Base-by-base conservation (phyloP, 2,113 vertebrate genomes). In the Oreamnos americanus region DNA sequence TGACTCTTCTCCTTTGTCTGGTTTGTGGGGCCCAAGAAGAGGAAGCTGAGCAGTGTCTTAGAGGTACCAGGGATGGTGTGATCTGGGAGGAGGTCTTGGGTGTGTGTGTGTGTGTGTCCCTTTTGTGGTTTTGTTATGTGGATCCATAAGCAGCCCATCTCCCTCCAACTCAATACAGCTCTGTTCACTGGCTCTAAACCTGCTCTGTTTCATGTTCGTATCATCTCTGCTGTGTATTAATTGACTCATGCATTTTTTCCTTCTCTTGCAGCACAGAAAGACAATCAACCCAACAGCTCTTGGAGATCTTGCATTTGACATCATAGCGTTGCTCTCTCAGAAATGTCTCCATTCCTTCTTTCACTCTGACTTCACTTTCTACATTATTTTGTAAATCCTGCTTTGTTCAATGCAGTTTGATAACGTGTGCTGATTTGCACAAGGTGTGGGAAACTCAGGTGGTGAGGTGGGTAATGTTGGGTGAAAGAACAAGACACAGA, bases 201-300 rank as follows among this genome's bases (percentile, higher is more conserved):
- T 23, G n/a, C 2, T 11, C 17, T 11, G 11, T 23, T 71, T 71
- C 0, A 4, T 23, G 17, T 36, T 19, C 36, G 7, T 71, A 19
- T n/a, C 62, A 0, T n/a, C 16, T 19, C 33, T 67, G 0, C 7
- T 19, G 33, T 19, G 33, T 67, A 23, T 71, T 71, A 11, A 23
- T 21, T 36, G n/a, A 36, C 19, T 23, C n/a, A 36, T 36, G 64
- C 64, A 36, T 36, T 36, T 71, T 71, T 36, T 11, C 33, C 67
- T 23, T 10, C 4, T 23, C 67, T 39, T 39, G n/a, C 1, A 6
- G 5, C 67, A 23, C 9, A 39, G 67, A 71, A 39, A 23, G 64
- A 36, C 4, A 4, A 36, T 71, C 67, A 71, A 5, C 2, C n/a
- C n/a, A 23, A 23, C 4, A 71, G 67, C 67, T 71, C 0, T 23